Percentiles rank a stretch among this genome's conserved stretches.
Evolutionary conservation across 2,888 invertebrate genomes (phyloP).

Genomic region (Pimpla rufipes): DNA sequence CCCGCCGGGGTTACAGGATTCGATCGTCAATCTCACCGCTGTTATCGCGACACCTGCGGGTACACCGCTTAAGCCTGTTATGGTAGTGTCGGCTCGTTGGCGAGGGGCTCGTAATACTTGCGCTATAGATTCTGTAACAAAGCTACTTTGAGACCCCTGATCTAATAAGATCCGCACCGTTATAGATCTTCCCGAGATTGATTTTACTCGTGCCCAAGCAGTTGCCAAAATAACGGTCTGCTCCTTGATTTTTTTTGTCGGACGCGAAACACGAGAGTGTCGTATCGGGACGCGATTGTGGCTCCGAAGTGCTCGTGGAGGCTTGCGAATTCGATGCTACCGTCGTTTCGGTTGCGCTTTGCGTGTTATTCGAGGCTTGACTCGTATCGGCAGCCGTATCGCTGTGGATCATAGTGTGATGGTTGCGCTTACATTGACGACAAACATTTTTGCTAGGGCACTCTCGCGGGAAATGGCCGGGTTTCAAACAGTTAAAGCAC

Average conservation of each 20-base stretch:
- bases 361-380: too few relatives aligned
- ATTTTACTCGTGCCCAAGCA: neutral
- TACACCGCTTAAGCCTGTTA: neutral
- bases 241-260: neutral
- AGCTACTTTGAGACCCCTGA: neutral
- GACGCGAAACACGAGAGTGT: neutral
- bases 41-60: neutral
- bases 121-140: neutral
- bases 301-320: too few relatives aligned
- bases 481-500: neutral
- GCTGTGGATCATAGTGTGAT: conserved; percentile 6
- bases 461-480: neutral
- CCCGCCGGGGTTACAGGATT: neutral
- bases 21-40: neutral
- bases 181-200: neutral
- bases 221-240: neutral
- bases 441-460: conserved; percentile 4
- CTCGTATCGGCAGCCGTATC: too few relatives aligned
- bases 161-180: neutral
- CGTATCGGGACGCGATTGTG: neutral
- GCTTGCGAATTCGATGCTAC: neutral
- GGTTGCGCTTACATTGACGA: neutral
- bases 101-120: neutral
- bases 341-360: neutral
- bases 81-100: neutral